Evolutionary conservation across 2,888 invertebrate species (phyloP), one percentile per base, ranked within the genome.

Genomic region (Monoplex corrugatus): DNA sequence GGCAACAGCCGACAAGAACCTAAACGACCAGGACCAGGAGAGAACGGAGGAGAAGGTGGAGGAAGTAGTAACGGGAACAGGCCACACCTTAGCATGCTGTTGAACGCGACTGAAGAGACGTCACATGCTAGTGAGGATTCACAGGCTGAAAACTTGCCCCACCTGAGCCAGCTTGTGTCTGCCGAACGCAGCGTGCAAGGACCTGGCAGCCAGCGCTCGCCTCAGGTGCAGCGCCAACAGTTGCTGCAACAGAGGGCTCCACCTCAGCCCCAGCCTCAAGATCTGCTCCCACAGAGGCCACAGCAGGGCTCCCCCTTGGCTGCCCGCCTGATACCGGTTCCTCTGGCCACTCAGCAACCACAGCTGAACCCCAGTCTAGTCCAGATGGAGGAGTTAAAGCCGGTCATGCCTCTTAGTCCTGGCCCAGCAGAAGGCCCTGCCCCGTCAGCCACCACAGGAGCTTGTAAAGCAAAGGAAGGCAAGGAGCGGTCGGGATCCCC

Each of bases 81-180:
- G 88, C 91, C 85, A n/a, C 91, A 92, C 89, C 90, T 91, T 75
- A 90, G 90, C 75, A 91, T 91, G 57, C 68, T 88, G 63, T 72
- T 88, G 50, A 68, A 38, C 43, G 28, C 57, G 40, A 8, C 82
- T 1, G 88, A 88, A 0, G 68, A 80, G 35, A n/a, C 45, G 13
- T 57, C 40, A 16, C 40, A 50, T 40, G 32, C 28, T 28, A 45
- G 6, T 1, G 78, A 35, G 43, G 43, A 50, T 8, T 28, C 3
- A 6, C 63, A 35, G 6, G 32, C 19, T 0, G 23, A 16, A 6
- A 86, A 89, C 75, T 35, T 89, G 35, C 80, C 86, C 23, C 35
- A 43, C 43, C 44, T 86, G 40, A 86, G 89, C 35, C 57, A 78
- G 78, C 86, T 85, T 43, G 43, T 86, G 85, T 89, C 86, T 6